Conservation (phyloP, 1,140 invertebrate genomes). For the Gonatopus flavifemur region DNA sequence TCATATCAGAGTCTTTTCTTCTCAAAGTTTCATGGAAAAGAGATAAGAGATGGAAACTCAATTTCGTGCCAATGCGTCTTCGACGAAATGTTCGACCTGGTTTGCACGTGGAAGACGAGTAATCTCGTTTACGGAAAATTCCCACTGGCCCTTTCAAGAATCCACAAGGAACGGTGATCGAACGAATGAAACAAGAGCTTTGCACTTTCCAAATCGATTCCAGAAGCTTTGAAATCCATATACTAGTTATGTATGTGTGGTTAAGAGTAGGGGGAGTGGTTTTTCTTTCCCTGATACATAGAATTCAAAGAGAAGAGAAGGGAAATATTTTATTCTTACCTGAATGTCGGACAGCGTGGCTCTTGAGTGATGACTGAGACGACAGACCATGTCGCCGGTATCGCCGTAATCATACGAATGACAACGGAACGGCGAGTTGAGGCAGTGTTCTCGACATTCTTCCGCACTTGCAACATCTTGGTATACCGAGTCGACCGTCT, state of each 20-base stretch:
- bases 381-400: slow-evolving; percentile 88
- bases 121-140: slow-evolving; percentile 35
- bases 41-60: slow-evolving; percentile 44
- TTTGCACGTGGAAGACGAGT: slow-evolving; percentile 28
- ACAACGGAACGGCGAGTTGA: slow-evolving; percentile 83
- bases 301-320: too few species aligned
- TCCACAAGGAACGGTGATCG: slow-evolving; percentile 2
- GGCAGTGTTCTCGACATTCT: slow-evolving; percentile 84
- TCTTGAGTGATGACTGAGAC: slow-evolving; percentile 86
- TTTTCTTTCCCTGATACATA: too few species aligned
- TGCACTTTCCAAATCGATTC: not conserved
- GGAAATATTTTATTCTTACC: slow-evolving; percentile 59
- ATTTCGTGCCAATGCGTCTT: slow-evolving; percentile 41
- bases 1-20: too few species aligned
- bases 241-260: too few species aligned
- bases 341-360: slow-evolving; percentile 86
- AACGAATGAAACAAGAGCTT: slow-evolving; percentile 1
- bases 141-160: slow-evolving; percentile 23
- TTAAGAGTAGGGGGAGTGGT: too few species aligned
- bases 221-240: too few species aligned
- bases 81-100: slow-evolving; percentile 33
- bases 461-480: slow-evolving; percentile 84
- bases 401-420: slow-evolving; percentile 93
- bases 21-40: too few species aligned
- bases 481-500: slow-evolving; percentile 92